phyloP scores from a whole-genome alignment of 2,888 invertebrate species.

The Drosophila stalkeri region DNA sequence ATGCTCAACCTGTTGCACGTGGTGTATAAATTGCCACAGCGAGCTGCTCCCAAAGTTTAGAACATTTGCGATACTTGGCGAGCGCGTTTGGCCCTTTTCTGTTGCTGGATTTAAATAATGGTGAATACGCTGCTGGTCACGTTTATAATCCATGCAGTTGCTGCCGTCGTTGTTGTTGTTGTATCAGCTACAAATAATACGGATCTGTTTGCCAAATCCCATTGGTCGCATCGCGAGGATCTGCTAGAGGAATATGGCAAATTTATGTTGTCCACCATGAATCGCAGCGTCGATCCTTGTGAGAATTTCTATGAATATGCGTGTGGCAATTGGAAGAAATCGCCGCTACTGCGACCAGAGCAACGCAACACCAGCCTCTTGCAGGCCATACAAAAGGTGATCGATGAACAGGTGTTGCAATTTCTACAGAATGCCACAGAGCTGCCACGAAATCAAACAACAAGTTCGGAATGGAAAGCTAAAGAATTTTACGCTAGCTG shows the following conservation, averaged over 20 bases:
- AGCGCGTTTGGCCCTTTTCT: conserved; percentile 25
- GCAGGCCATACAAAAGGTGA: conserved; percentile 70
- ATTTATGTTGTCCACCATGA: conserved; percentile 79
- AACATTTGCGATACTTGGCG: conserved; percentile 64
- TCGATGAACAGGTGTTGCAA: conserved; percentile 66
- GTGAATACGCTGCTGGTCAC: conserved; percentile 57
- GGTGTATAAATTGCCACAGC: conserved; percentile 68
- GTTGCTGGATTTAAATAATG: conserved; percentile 27
- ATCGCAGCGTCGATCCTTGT: conserved; percentile 77
- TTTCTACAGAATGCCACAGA: conserved; percentile 71
- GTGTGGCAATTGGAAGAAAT: conserved; percentile 79
- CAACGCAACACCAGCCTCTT: conserved; percentile 74
- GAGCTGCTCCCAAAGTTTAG: conserved; percentile 68
- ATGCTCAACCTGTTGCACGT: conserved; percentile 36
- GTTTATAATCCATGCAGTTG: conserved; percentile 37
- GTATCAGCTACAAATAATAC: conserved; percentile 4
- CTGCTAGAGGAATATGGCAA: conserved; percentile 72
- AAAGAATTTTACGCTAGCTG: conserved; percentile 76
- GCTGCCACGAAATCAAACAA: conserved; percentile 36
- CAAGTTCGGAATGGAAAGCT: conserved; percentile 74
- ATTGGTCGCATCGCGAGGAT: conserved; percentile 69
- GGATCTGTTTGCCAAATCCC: conserved; percentile 65
- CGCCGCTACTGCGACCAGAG: conserved; percentile 56
- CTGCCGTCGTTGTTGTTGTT: conserved; percentile 2
- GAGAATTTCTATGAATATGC: conserved; percentile 83